phyloP scores from a whole-genome alignment of 2,113 vertebrate genomes.

The Mustela lutreola region DNA sequence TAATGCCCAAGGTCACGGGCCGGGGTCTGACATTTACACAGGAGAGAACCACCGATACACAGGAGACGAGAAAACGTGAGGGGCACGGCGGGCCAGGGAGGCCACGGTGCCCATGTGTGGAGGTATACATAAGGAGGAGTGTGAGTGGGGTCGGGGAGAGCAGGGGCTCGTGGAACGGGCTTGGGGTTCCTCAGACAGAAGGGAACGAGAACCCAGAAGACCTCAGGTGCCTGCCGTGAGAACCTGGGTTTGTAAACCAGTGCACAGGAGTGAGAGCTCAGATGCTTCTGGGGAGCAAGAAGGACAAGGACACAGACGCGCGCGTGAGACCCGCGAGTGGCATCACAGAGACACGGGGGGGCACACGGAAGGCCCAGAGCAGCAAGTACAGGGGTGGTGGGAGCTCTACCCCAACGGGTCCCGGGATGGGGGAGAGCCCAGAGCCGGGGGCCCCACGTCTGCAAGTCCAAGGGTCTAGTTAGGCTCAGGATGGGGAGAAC shows the following conservation, averaged over 20 bases:
- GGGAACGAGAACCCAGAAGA: neutral
- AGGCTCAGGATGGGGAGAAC: neutral
- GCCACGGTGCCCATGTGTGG: fast-evolving
- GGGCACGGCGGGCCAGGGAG: neutral
- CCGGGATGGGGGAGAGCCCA: neutral
- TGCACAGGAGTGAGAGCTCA: neutral
- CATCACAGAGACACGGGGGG: neutral
- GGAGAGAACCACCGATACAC: conserved; percentile 35
- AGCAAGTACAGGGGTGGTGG: neutral
- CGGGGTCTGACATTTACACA: neutral
- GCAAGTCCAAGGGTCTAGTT: neutral
- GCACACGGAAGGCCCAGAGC: conserved; percentile 10
- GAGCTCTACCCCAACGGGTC: neutral
- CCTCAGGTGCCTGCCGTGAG: neutral
- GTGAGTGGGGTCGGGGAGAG: neutral
- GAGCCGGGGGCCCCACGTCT: fast-evolving
- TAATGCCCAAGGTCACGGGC: neutral
- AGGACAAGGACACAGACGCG: neutral
- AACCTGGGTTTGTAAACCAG: neutral
- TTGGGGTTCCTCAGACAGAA: neutral
- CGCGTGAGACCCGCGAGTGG: neutral
- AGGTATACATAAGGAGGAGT: neutral
- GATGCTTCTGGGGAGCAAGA: neutral
- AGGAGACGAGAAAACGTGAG: fast-evolving
- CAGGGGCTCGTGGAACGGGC: fast-evolving